Evolutionary conservation across 2,113 vertebrate species (phyloP), one percentile per base, ranked within the genome.

Genomic region (Boleophthalmus pectinirostris): DNA sequence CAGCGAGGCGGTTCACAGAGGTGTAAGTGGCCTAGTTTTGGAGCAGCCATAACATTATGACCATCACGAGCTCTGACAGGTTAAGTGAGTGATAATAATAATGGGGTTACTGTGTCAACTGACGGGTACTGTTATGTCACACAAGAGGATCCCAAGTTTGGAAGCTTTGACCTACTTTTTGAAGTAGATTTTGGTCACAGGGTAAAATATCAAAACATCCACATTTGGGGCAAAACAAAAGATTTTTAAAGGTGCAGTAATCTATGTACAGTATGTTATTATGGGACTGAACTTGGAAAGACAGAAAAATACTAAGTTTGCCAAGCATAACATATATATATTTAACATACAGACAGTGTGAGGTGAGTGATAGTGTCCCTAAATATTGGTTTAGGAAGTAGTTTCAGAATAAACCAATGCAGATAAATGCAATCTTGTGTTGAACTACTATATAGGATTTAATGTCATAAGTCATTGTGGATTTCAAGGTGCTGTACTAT

Each of bases 1-100:
- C 58, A 33, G 25, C 25, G 25, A 29, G 58, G 61, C 61, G 33
- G 33, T 13, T 38, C 61, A 35, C 29, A 64, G 61, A 35, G 18
- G 61, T 43, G n/a, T 21, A 38, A 64, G 15, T 64, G 61, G 35
- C 61, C 61, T 64, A 64, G 35, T 43, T 64, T 64, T n/a, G 20
- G 33, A 64, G 33, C 61, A 43, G 61, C 61, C 61, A n/a, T n/a
- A 64, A 38, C 61, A 64, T 64, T 64, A 64, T 64, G 61, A 64
- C 33, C 29, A 43, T 64, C 20, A 64, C 38, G 61, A 64, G 33
- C 61, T 43, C 20, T 64, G 61, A 64, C 61, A 64, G 61, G 33
- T 64, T n/a, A 64, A 64, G 61, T 43, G 61, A 64, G 33, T 64
- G 61, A 33, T 16, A 61, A 33, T 61, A 60, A 60, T 16, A 18